Conservation (phyloP, 2,113 vertebrate species). For the Hippocampus comes region DNA sequence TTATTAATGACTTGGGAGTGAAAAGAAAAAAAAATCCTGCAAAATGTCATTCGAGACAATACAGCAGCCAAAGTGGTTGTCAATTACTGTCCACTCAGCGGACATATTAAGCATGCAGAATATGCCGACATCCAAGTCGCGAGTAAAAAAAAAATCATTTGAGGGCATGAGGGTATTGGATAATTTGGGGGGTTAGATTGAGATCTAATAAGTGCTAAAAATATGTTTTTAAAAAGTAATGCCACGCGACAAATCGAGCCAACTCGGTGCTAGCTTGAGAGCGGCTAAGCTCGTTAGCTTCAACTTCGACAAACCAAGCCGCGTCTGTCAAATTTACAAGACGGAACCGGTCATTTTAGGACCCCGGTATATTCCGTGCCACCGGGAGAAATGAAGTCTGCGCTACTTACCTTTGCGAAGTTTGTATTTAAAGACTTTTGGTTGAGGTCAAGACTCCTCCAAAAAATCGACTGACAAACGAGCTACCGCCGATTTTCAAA, state of each 20-base stretch:
- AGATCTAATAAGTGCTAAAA: neutral
- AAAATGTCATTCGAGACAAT: too few relatives aligned
- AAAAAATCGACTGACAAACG: neutral
- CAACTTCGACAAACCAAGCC: neutral
- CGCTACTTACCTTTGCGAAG: conserved; percentile 12
- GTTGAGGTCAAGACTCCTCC: neutral
- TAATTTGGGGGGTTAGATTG: too few relatives aligned
- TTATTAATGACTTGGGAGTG: too few relatives aligned
- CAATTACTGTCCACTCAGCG: neutral
- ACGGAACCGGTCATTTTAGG: neutral
- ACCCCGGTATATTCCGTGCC: too few relatives aligned
- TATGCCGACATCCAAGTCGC: too few relatives aligned
- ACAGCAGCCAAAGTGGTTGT: neutral
- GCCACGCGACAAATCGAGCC: neutral
- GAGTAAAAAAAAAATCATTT: neutral
- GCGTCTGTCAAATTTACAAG: neutral
- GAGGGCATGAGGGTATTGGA: neutral
- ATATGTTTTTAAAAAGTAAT: neutral
- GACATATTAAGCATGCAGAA: too few relatives aligned
- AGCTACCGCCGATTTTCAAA: conserved; percentile 65
- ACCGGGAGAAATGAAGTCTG: neutral
- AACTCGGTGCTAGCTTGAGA: neutral
- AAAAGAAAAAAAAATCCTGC: too few relatives aligned
- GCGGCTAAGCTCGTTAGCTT: conserved; percentile 12
- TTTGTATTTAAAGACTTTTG: neutral